These are phyloP conservation scores for Balanococcus diminutus DNA, from an alignment of 2,888 invertebrate genomes.

Conservation along the genomic window DNA sequence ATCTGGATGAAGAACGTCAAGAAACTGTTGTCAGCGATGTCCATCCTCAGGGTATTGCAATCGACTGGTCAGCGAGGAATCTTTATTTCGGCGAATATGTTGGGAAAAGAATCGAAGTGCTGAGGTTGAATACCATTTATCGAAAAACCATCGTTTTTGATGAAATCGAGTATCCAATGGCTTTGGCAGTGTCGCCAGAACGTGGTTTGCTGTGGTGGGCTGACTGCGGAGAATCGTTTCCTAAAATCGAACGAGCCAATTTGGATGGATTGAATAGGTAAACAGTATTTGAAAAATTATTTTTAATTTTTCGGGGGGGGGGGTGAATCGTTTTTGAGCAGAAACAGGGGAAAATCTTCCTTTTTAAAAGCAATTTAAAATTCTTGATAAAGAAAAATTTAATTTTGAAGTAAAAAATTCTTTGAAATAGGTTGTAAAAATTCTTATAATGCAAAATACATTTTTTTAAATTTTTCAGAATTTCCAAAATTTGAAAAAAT, in stretches of 20 bases:
- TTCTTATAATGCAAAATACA: too few species aligned
- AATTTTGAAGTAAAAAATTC: too few species aligned
- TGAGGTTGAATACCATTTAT: constrained; percentile 78
- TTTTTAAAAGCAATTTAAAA: too few species aligned
- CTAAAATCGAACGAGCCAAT: constrained; percentile 85
- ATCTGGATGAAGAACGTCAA: constrained; percentile 79
- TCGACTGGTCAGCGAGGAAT: constrained; percentile 86
- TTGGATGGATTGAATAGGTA: constrained; percentile 70
- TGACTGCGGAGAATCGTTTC: constrained; percentile 85
- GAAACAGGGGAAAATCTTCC: too few species aligned
- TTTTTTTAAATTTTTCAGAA: too few species aligned
- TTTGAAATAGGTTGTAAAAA: too few species aligned
- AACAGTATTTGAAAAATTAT: too few species aligned
- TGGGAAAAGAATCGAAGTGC: constrained; percentile 88
- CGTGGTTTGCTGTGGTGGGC: constrained; percentile 93
- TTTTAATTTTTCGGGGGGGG: too few species aligned
- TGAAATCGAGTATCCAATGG: constrained; percentile 85
- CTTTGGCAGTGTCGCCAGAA: constrained; percentile 86
- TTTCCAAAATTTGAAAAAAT: too few species aligned
- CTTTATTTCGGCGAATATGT: constrained; percentile 91
- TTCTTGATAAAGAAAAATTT: too few species aligned
- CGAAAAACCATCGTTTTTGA: constrained; percentile 77
- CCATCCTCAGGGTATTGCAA: constrained; percentile 85
- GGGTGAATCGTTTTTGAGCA: too few species aligned
- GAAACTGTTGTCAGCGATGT: constrained; percentile 75